These are phyloP conservation scores for Chrosomus eos DNA, from an alignment of 2,797 vertebrate genomes.

Conservation along the genomic window DNA sequence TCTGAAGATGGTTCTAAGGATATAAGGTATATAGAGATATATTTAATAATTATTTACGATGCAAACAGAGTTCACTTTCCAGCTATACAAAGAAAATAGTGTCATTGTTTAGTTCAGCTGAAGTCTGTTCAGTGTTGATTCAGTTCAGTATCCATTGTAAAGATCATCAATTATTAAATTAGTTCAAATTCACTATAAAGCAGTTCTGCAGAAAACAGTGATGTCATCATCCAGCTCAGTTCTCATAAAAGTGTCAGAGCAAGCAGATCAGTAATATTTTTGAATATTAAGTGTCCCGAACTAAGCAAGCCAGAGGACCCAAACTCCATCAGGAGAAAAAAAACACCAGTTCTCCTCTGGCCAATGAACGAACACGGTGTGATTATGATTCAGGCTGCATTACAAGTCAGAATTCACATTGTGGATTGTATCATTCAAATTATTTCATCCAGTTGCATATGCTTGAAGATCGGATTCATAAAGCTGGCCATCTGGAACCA, in stretches of 20 bases:
- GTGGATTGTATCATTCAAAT: neutral
- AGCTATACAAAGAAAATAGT: neutral
- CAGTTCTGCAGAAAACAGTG: neutral
- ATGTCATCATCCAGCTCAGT: too few relatives aligned
- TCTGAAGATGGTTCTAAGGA: neutral
- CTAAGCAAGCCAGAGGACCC: too few relatives aligned
- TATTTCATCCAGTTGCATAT: neutral
- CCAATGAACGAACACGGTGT: too few relatives aligned
- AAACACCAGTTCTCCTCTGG: too few relatives aligned
- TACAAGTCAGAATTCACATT: too few relatives aligned
- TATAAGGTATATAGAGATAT: neutral
- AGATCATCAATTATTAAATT: neutral
- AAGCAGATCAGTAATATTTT: neutral
- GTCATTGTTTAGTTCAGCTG: neutral
- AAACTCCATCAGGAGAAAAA: too few relatives aligned
- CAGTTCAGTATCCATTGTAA: neutral
- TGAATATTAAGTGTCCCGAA: neutral
- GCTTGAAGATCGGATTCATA: neutral
- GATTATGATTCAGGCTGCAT: too few relatives aligned
- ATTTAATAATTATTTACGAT: neutral
- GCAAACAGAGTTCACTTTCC: too few relatives aligned
- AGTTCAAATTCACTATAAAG: too few relatives aligned
- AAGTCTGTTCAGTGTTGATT: neutral
- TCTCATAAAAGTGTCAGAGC: too few relatives aligned
- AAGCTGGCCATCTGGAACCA: neutral